Conservation (phyloP, 2,113 vertebrate species). For the Nothoprocta perdicaria region DNA sequence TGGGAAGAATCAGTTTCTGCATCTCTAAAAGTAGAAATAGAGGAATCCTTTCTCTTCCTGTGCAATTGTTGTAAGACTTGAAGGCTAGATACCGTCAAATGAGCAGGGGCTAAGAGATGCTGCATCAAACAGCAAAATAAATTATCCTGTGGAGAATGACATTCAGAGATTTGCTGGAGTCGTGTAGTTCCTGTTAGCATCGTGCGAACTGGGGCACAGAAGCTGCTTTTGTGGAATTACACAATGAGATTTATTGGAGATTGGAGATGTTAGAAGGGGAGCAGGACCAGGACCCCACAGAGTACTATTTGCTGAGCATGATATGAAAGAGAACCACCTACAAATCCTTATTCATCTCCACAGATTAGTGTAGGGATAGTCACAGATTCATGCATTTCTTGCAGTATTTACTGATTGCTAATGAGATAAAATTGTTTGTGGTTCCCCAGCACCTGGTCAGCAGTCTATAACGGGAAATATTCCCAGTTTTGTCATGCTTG, state of each 20-base stretch:
- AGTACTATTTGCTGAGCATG: not conserved
- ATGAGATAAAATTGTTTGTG: not conserved
- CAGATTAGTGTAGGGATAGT: not conserved
- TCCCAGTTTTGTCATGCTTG: not conserved
- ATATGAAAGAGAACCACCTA: not conserved
- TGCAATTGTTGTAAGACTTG: not conserved
- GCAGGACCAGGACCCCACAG: not conserved
- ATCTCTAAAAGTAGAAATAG: not conserved
- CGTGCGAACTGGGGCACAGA: not conserved
- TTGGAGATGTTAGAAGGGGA: not conserved
- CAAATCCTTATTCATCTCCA: not conserved
- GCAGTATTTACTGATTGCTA: not conserved
- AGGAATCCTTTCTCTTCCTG: not conserved
- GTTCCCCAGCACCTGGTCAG: not conserved
- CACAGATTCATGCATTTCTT: not conserved
- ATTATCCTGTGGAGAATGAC: not conserved
- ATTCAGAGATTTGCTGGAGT: not conserved
- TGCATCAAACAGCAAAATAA: not conserved
- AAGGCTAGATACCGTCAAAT: not conserved
- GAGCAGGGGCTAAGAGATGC: not conserved
- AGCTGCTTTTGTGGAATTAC: constrained; percentile 5
- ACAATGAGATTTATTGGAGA: not conserved
- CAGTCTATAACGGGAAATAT: not conserved
- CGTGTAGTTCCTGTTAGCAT: not conserved
- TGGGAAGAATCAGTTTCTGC: not conserved